These are phyloP conservation scores for Zelleria hepariella DNA, from an alignment of 2,888 invertebrate species.

Conservation along the genomic window DNA sequence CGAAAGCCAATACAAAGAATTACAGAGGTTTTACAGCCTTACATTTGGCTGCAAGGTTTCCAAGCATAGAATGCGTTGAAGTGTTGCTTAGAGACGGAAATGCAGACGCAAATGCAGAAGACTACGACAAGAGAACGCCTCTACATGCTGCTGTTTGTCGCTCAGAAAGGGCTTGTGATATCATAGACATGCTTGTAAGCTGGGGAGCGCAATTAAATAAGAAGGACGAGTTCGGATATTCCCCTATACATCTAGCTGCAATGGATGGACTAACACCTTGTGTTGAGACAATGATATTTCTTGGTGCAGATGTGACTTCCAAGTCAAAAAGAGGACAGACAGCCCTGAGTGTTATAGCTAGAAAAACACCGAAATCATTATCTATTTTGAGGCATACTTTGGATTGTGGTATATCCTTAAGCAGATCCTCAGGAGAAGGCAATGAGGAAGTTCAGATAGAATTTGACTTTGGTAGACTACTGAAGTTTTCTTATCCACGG, in stretches of 20 bases:
- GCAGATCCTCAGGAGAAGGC: constrained; percentile 77
- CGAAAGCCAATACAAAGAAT: constrained; percentile 81
- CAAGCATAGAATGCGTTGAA: constrained; percentile 86
- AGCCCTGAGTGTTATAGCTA: constrained; percentile 85
- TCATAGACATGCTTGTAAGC: constrained; percentile 81
- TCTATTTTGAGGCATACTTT: constrained; percentile 84
- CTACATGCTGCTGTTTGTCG: constrained; percentile 86
- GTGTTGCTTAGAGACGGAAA: constrained; percentile 80
- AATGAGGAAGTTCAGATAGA: constrained; percentile 86
- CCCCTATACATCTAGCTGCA: constrained; percentile 87
- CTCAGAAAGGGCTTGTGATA: constrained; percentile 83
- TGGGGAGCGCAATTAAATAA: constrained; percentile 88
- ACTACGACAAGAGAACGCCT: constrained; percentile 84
- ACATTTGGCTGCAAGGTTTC: constrained; percentile 87
- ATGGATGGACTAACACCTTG: constrained; percentile 87
- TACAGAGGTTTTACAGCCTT: constrained; percentile 87
- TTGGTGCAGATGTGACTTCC: constrained; percentile 89
- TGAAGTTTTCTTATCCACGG: constrained; percentile 86
- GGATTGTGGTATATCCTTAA: constrained; percentile 82
- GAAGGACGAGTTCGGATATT: constrained; percentile 88
- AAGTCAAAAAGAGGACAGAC: constrained; percentile 89
- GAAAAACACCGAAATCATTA: constrained; percentile 88
- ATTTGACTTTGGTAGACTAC: constrained; percentile 83
- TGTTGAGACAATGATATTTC: constrained; percentile 85
- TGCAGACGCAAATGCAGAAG: constrained; percentile 83